phyloP scores from a whole-genome alignment of 2,888 invertebrate species.

The Aphrophora alni region DNA sequence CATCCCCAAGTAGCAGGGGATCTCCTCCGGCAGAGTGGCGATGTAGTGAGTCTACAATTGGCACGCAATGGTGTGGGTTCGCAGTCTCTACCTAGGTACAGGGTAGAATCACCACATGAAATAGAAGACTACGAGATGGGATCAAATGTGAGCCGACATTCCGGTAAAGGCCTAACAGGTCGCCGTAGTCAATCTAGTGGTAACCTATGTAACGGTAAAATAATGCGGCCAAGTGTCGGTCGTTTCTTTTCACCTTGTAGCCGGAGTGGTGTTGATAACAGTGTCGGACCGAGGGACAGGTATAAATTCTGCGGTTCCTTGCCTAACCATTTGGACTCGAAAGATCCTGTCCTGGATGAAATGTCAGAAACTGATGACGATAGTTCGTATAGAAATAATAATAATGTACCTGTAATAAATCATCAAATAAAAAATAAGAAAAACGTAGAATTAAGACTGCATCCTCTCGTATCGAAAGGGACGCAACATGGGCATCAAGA shows the following conservation, averaged over 20 bases:
- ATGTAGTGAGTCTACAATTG: slow-evolving; percentile 40
- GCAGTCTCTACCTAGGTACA: slow-evolving; percentile 27
- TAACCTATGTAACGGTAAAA: slow-evolving; percentile 72
- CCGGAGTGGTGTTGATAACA: slow-evolving; percentile 31
- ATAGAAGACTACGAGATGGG: slow-evolving; percentile 64
- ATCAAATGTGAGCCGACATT: slow-evolving; percentile 79
- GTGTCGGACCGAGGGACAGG: slow-evolving; percentile 49
- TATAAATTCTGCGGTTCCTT: slow-evolving; percentile 66
- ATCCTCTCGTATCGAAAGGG: slow-evolving; percentile 30
- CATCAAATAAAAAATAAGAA: slow-evolving; percentile 2
- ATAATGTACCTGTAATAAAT: slow-evolving; percentile 43
- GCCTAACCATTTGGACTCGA: slow-evolving; percentile 73
- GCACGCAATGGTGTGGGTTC: slow-evolving; percentile 21
- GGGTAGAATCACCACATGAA: not conserved
- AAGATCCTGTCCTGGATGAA: slow-evolving; percentile 61
- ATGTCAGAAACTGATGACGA: slow-evolving; percentile 33
- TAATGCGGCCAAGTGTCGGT: slow-evolving; percentile 53
- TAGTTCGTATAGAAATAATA: slow-evolving; percentile 46
- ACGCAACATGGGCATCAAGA: slow-evolving; percentile 15
- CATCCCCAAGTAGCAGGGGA: slow-evolving; percentile 37
- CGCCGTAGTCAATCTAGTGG: slow-evolving; percentile 76
- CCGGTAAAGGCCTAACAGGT: slow-evolving; percentile 73
- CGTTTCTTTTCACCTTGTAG: slow-evolving; percentile 44
- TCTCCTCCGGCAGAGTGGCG: slow-evolving; percentile 39
- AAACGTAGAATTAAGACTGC: slow-evolving; percentile 35